phyloP scores from a whole-genome alignment of 2,113 vertebrate genomes.

The Aptenodytes patagonicus region DNA sequence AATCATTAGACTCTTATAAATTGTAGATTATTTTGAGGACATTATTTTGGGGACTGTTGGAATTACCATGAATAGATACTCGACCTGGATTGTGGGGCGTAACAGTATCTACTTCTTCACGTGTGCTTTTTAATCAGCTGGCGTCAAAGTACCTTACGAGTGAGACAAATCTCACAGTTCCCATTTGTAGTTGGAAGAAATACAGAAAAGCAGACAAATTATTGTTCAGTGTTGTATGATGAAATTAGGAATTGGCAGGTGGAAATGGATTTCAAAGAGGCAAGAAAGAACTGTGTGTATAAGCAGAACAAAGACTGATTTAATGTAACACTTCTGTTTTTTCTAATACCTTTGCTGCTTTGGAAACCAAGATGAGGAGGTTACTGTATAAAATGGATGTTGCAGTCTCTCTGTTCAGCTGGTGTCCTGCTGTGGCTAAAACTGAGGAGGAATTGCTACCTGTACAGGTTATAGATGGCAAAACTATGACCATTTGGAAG shows the following conservation, averaged over 20 bases:
- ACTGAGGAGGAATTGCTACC: background rate
- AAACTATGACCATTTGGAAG: background rate
- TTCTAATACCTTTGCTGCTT: background rate
- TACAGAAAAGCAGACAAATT: background rate
- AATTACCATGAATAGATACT: background rate
- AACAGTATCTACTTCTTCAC: background rate
- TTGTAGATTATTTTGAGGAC: background rate
- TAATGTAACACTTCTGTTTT: background rate
- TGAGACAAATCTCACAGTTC: background rate
- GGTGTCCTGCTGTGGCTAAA: background rate
- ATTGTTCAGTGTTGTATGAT: background rate
- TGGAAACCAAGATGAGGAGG: background rate
- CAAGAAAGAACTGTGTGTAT: rapidly evolving
- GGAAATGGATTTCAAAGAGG: background rate
- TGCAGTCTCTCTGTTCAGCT: background rate
- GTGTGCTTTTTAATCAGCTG: background rate
- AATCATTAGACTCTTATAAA: background rate
- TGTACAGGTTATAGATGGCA: background rate
- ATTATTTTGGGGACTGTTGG: background rate
- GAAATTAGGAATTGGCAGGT: background rate
- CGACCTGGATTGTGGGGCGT: background rate
- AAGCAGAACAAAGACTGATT: background rate
- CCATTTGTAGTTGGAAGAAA: background rate
- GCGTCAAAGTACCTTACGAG: background rate
- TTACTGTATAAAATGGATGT: background rate